Evolutionary conservation across 2,888 invertebrate species (phyloP).

Genomic region (Steinernema carpocapsae): DNA sequence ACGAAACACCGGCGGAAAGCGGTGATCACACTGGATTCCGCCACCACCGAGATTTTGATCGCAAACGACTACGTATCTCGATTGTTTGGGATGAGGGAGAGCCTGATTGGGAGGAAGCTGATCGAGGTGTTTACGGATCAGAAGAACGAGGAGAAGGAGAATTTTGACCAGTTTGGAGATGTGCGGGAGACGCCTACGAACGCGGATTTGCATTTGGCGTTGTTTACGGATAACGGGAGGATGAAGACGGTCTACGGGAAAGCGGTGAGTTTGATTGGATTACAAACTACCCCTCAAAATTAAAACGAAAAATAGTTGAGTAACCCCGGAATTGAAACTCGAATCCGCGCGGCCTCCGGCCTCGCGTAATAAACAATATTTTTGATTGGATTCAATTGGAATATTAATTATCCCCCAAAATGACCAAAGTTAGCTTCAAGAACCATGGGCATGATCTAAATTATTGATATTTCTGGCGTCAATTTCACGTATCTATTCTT

Average conservation of each 20-base stretch:
- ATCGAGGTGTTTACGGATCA: constrained; percentile 13
- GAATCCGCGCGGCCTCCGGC: too few species aligned
- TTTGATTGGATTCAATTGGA: too few species aligned
- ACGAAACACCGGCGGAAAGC: constrained; percentile 24
- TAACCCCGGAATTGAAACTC: too few species aligned
- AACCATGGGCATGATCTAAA: too few species aligned
- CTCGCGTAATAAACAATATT: neutral
- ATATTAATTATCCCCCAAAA: too few species aligned
- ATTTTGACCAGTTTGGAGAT: constrained; percentile 17
- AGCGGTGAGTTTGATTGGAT: constrained; percentile 13
- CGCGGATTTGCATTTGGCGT: neutral
- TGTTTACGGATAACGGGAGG: constrained; percentile 23
- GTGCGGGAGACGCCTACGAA: neutral
- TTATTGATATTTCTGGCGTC: too few species aligned
- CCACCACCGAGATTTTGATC: constrained; percentile 28
- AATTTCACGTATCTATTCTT: too few species aligned
- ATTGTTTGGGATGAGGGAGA: constrained; percentile 21
- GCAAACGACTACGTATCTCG: constrained; percentile 23
- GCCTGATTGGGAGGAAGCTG: constrained; percentile 17
- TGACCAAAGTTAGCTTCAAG: too few species aligned
- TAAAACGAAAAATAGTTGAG: neutral
- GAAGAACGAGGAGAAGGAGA: constrained; percentile 16
- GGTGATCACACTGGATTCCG: constrained; percentile 28
- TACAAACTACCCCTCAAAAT: neutral
- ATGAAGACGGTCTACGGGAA: constrained; percentile 33